Evolutionary conservation across 2,797 vertebrate species (phyloP).

Genomic region (Glossophaga mutica): DNA sequence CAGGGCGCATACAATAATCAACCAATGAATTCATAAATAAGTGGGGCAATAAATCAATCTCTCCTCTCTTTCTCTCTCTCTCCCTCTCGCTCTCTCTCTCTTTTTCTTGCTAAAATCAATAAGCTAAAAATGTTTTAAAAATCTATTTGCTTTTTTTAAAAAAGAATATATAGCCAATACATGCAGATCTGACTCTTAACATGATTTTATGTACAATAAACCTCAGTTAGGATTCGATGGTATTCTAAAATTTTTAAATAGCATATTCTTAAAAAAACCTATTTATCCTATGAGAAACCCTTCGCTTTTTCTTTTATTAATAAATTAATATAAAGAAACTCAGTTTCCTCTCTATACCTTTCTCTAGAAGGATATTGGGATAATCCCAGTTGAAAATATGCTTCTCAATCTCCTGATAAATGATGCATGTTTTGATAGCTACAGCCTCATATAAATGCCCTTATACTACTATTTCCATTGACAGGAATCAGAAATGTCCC

Average conservation of each 20-base stretch:
- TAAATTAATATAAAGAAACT: neutral
- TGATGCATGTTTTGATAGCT: neutral
- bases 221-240: neutral
- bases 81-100: no score
- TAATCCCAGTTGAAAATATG: neutral
- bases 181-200: neutral
- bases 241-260: neutral
- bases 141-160: no score
- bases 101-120: no score
- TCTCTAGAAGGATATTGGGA: neutral
- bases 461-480: neutral
- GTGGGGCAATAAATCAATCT: no score
- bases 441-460: neutral
- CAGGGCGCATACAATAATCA: no score
- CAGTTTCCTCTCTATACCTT: neutral
- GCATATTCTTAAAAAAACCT: neutral
- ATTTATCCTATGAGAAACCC: neutral
- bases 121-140: no score
- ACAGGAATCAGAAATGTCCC: neutral
- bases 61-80: no score
- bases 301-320: neutral
- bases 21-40: no score
- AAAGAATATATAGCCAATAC: neutral
- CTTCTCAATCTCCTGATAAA: neutral
- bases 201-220: neutral